Evolutionary conservation across 2,888 invertebrate genomes (phyloP).

Genomic region (Hermaeophaga mercurialis): DNA sequence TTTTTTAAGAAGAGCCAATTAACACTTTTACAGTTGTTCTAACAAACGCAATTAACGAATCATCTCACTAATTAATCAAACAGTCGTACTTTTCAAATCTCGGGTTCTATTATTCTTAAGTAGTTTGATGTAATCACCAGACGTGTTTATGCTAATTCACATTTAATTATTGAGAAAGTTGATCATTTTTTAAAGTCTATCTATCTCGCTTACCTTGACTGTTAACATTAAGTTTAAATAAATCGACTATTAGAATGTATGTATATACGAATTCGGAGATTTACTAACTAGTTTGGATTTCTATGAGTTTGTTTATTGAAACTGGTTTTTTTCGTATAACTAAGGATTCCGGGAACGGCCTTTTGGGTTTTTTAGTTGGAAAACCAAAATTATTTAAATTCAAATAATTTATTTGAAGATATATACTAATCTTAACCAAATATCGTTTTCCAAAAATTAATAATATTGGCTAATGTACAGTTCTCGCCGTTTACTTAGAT

Average conservation of each 20-base stretch:
- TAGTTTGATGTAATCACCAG: constrained; percentile 19
- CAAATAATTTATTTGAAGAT: too few relatives aligned
- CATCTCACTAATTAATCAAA: neutral
- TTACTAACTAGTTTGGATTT: neutral
- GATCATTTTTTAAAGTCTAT: constrained; percentile 3
- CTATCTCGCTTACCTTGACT: constrained; percentile 22
- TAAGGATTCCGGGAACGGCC: too few relatives aligned
- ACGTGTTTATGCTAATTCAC: constrained; percentile 18
- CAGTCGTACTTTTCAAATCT: neutral
- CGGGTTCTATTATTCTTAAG: neutral
- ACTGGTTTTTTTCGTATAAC: too few relatives aligned
- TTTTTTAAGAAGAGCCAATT: too few relatives aligned
- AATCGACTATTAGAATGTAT: neutral
- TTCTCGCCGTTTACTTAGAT: too few relatives aligned
- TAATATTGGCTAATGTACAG: too few relatives aligned
- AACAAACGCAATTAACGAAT: neutral
- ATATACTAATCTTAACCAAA: too few relatives aligned
- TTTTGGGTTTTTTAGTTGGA: too few relatives aligned
- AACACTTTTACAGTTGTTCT: too few relatives aligned
- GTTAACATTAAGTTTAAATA: constrained; percentile 13
- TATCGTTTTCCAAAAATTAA: too few relatives aligned
- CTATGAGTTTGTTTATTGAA: neutral
- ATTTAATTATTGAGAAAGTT: constrained; percentile 24
- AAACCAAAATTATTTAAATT: too few relatives aligned
- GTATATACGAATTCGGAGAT: neutral